A percentile compares a stretch with the other conserved stretches of the same genome.
These are phyloP conservation scores for Styela clava DNA, from an alignment of 23 tunicate species.

Conservation along the genomic window DNA sequence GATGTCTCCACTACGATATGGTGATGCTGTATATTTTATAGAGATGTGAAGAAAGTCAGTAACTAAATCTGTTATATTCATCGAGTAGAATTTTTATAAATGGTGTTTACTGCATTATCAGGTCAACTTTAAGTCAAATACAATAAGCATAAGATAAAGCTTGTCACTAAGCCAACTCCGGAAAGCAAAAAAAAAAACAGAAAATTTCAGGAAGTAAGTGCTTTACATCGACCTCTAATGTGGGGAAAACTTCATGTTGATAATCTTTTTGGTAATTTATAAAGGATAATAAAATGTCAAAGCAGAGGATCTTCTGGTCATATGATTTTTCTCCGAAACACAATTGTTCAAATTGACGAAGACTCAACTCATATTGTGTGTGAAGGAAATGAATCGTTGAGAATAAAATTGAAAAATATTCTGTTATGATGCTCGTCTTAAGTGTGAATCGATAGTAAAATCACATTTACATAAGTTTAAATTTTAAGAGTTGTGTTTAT, in stretches of 20 bases:
- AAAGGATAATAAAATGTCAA: conserved; percentile 69
- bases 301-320: conserved; percentile 68
- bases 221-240: conserved; percentile 60
- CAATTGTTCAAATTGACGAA: conserved; percentile 71
- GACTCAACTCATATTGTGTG: conserved; percentile 83
- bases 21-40: conserved; percentile 87
- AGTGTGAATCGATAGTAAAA: no score
- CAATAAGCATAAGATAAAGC: conserved; percentile 60
- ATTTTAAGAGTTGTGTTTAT: no score
- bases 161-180: conserved; percentile 44
- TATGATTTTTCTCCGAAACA: conserved; percentile 72
- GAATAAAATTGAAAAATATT: conserved; percentile 66
- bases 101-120: conserved; percentile 55
- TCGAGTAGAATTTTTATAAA: conserved; percentile 67
- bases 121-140: conserved; percentile 43
- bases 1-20: conserved; percentile 75
- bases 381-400: conserved; percentile 65
- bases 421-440: conserved; percentile 43
- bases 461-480: no score
- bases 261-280: conserved; percentile 43
- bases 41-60: conserved; percentile 72
- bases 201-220: conserved; percentile 59
- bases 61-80: conserved; percentile 70
- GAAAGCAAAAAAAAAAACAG: conserved; percentile 68
- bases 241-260: conserved; percentile 60